Evolutionary conservation across 2,888 invertebrate genomes (phyloP), one percentile per base, ranked within the genome.

Genomic region (Andrena fulva): DNA sequence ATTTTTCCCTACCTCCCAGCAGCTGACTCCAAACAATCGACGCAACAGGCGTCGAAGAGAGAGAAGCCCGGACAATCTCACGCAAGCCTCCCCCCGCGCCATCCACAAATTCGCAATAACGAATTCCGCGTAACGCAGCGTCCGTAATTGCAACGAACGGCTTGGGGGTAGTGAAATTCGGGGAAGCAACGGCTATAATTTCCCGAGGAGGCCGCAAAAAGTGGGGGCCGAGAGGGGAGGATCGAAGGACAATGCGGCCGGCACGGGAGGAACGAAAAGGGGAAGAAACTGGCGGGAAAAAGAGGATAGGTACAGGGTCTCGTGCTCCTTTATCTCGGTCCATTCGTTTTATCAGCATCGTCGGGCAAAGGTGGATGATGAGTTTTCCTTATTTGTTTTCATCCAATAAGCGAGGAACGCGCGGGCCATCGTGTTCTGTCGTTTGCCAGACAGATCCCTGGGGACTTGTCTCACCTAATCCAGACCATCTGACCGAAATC

Each of bases 371-470:
- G 66, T 83, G 79, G 86, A 90, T 89, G 86, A 91, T 87, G 91
- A 89, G 89, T 88, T 89, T 87, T 86, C 83, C 87, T 89, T 87
- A 91, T 90, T 91, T 91, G 86, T 89, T 87, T 89, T 86, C 86
- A 77, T 88, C 87, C 91, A 86, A 89, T 89, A 87, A 87, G 77
- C 88, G 84, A 82, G 80, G 79, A 86, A 82, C 83, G 77, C 80
- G 80, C 75, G 78, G 79, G 74, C 31, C 66, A 42, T 64, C 33
- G 64, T 70, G 60, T 75, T 73, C 50, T 63, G 81, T 70, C 83
- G 82, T 85, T 83, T 77, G 72, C 81, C 77, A 80, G 67, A 87
- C 69, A 48, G 79, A 59, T 70, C 85, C 83, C 80, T 16, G 31
- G 80, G 72, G 87, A 82, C 67, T 42, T 66, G 70, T 63, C 71